A percentile compares a stretch with the other conserved stretches of the same genome.
Conservation (phyloP, 2,888 invertebrate species). For the Tanytarsus gracilentus region DNA sequence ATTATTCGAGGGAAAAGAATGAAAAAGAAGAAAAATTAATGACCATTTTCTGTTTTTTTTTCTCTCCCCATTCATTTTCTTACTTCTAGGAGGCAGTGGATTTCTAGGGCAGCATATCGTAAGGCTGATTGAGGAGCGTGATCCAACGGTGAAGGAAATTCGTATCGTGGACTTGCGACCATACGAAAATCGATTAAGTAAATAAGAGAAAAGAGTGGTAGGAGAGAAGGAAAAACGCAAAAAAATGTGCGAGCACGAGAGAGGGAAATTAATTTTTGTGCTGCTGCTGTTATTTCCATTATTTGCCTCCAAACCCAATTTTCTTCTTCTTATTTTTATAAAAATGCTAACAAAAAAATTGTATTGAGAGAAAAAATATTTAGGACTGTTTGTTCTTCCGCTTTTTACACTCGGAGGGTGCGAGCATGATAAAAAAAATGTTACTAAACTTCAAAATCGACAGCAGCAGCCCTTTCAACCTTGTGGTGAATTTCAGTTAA, state of each 20-base stretch:
- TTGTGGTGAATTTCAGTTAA: no score
- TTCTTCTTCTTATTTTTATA: no score
- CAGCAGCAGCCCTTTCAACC: no score
- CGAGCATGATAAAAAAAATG: no score
- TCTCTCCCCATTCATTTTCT: slow-evolving; percentile 33
- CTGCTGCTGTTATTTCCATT: no score
- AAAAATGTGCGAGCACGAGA: slow-evolving; percentile 21
- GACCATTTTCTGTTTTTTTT: slow-evolving; percentile 25
- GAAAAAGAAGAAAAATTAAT: slow-evolving; percentile 15
- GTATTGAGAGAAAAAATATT: no score
- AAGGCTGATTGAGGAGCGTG: slow-evolving; percentile 45
- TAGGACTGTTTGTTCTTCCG: no score
- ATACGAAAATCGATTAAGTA: slow-evolving; percentile 46
- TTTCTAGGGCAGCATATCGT: slow-evolving; percentile 57
- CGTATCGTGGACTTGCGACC: slow-evolving; percentile 49
- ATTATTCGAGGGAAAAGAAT: slow-evolving; percentile 2
- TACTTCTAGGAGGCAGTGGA: slow-evolving; percentile 52
- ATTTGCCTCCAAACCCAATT: slow-evolving; percentile 5
- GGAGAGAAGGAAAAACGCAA: slow-evolving; percentile 19
- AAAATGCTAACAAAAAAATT: no score
- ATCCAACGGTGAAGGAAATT: slow-evolving; percentile 48
- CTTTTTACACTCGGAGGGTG: no score
- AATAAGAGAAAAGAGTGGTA: slow-evolving; percentile 27
- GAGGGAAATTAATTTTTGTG: no score
- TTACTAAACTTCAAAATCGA: no score